These are phyloP conservation scores for Acipenser ruthenus DNA, from an alignment of 2,797 vertebrate genomes.

Conservation along the genomic window DNA sequence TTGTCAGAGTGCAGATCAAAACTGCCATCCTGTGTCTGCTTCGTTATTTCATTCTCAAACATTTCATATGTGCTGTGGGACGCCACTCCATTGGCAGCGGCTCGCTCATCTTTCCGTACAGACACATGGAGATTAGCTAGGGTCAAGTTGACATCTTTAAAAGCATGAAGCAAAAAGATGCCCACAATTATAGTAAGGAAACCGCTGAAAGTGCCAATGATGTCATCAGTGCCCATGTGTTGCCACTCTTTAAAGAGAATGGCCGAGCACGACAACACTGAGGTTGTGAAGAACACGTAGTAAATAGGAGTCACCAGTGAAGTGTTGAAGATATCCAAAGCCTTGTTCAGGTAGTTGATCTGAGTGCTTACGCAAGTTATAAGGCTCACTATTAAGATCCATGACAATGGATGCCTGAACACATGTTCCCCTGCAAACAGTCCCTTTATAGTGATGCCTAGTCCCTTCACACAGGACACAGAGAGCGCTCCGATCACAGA, in stretches of 20 bases:
- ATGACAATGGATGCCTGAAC: slow-evolving; percentile 67
- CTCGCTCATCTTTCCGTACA: slow-evolving; percentile 78
- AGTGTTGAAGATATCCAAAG: slow-evolving; percentile 98
- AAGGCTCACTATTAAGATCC: slow-evolving; percentile 81
- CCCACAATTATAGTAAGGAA: slow-evolving; percentile 95
- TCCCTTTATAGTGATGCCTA: slow-evolving; percentile 93
- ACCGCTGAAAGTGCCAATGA: slow-evolving; percentile 90
- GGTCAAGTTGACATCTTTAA: slow-evolving; percentile 87
- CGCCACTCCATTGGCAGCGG: slow-evolving; percentile 63
- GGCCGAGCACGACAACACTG: slow-evolving; percentile 89
- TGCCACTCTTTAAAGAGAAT: slow-evolving; percentile 98
- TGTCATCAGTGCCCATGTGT: slow-evolving; percentile 77
- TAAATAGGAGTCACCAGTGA: slow-evolving; percentile 97
- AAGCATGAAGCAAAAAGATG: slow-evolving; percentile 95
- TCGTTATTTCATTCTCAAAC: slow-evolving; percentile 58
- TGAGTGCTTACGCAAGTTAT: slow-evolving; percentile 90
- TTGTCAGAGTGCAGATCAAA: slow-evolving; percentile 68
- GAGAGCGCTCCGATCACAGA: slow-evolving; percentile 93
- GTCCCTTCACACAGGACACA: slow-evolving; percentile 92
- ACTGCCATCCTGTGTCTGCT: slow-evolving; percentile 56
- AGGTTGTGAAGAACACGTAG: slow-evolving; percentile 96
- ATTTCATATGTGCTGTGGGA: slow-evolving; percentile 64
- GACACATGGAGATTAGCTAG: slow-evolving; percentile 75
- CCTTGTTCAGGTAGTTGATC: slow-evolving; percentile 97
- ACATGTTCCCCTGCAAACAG: slow-evolving; percentile 73